These are phyloP conservation scores for Crematogaster levior DNA, from an alignment of 2,888 invertebrate species.

Conservation along the genomic window DNA sequence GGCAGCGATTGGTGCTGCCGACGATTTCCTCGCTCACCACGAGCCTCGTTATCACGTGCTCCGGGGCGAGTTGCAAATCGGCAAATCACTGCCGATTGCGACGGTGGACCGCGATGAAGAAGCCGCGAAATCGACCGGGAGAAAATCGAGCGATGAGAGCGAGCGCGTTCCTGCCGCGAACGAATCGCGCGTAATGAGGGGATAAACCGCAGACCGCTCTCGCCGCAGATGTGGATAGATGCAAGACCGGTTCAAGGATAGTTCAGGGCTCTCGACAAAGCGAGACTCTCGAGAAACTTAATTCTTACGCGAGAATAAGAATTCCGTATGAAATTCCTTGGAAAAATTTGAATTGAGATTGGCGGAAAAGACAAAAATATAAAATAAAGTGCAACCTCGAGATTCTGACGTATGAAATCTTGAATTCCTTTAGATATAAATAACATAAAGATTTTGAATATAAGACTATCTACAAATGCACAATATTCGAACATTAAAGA, in stretches of 20 bases:
- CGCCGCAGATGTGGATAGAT: constrained; percentile 57
- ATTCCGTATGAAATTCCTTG: neutral
- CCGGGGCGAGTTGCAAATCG: constrained; percentile 73
- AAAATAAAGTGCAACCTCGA: neutral
- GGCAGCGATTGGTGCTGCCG: constrained; percentile 56
- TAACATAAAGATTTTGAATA: neutral
- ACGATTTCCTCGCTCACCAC: constrained; percentile 57
- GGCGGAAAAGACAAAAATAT: neutral
- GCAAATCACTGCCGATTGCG: constrained; percentile 75
- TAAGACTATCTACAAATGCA: neutral
- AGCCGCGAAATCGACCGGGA: constrained; percentile 58
- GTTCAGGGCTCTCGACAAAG: neutral
- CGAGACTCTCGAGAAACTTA: neutral
- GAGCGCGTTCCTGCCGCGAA: constrained; percentile 72
- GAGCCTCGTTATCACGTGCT: constrained; percentile 74
- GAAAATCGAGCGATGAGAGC: constrained; percentile 66
- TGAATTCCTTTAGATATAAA: neutral
- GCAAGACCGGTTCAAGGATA: constrained; percentile 44
- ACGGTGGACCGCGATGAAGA: constrained; percentile 60
- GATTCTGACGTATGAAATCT: neutral
- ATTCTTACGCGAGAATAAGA: neutral
- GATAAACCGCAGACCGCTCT: constrained; percentile 75
- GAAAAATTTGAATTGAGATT: constrained; percentile 7
- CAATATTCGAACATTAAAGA: neutral
- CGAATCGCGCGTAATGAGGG: constrained; percentile 80